Percentiles rank a stretch among this genome's conserved stretches.
phyloP scores from a whole-genome alignment of 2,113 vertebrate species.

The Columba livia region DNA sequence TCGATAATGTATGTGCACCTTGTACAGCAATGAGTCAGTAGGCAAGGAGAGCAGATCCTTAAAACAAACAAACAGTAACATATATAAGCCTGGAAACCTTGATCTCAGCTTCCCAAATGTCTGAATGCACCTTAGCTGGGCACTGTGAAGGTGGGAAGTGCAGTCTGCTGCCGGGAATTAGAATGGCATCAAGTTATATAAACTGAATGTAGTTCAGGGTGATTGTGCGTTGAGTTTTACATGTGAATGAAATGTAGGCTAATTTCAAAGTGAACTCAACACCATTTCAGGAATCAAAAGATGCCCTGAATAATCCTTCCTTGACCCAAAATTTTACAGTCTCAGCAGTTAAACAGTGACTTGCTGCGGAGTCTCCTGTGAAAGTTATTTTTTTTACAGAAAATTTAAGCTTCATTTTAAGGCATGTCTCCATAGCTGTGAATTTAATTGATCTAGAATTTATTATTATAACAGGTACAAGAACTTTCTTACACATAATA shows the following conservation, averaged over 20 bases:
- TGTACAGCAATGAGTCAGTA: not conserved
- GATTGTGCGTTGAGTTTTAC: not conserved
- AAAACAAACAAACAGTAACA: not conserved
- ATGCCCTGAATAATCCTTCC: not conserved
- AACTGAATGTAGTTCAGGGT: not conserved
- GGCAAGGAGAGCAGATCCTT: not conserved
- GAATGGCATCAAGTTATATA: not conserved
- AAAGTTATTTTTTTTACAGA: not conserved
- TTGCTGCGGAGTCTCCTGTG: not conserved
- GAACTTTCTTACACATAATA: not conserved
- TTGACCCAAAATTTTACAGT: not conserved
- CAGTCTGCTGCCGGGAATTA: not conserved
- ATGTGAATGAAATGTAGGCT: not conserved
- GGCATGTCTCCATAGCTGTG: not conserved
- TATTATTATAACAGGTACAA: not conserved
- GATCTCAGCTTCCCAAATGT: not conserved
- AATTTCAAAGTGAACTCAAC: not conserved
- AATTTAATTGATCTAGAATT: not conserved
- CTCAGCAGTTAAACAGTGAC: not conserved
- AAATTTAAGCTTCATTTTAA: not conserved
- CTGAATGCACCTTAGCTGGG: not conserved
- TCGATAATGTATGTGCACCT: not conserved
- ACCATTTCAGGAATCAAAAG: not conserved
- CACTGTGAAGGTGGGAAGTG: not conserved
- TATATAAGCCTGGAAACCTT: not conserved